Base-by-base conservation (phyloP, 2,888 invertebrate genomes). In the Drosophila bunnanda region DNA sequence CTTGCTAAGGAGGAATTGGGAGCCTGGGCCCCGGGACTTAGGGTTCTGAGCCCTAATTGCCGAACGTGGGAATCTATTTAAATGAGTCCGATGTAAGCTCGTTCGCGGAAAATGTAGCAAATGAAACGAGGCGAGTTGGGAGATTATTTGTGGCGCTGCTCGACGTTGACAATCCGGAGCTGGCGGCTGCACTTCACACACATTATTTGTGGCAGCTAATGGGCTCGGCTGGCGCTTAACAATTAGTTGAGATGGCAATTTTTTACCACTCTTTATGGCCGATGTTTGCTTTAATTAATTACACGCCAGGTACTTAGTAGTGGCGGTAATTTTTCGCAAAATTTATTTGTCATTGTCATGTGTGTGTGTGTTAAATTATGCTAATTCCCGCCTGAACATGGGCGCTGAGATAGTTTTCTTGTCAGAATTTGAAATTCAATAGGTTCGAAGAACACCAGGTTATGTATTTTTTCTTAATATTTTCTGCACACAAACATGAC, bases 311-410 rank as follows among this genome's bases (percentile, higher is more conserved):
- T 71, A 72, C 72, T 71, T 71, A 80, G 84, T 84, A 64, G 68
- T 68, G 68, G 70, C 48, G 50, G 78, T 66, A 67, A 80, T 79
- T 83, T 80, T 77, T 88, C 68, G 77, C 69, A 53, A 77, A 88
- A 86, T 88, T 84, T 84, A 84, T 84, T 76, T 88, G 78, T 82
- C 83, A 79, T 82, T 78, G 73, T 79, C 83, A 88, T 79, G 85
- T 80, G 62, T 36, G 64, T 32, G 25, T 22, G 36, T 39, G 76
- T 82, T 85, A 84, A 88, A 88, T 88, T 80, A 84, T 75, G 67
- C 71, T 88, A 84, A 82, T 84, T 80, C 78, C 17, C 72, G 70
- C 75, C 75, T 61, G 75, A 80, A 85, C 88, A 83, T 66, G 80
- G 75, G 73, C 61, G 76, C 76, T 82, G 79, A 84, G 85, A 82